Evolutionary conservation across 2,797 vertebrate species (phyloP).

Genomic region (Sebastes glaucus): DNA sequence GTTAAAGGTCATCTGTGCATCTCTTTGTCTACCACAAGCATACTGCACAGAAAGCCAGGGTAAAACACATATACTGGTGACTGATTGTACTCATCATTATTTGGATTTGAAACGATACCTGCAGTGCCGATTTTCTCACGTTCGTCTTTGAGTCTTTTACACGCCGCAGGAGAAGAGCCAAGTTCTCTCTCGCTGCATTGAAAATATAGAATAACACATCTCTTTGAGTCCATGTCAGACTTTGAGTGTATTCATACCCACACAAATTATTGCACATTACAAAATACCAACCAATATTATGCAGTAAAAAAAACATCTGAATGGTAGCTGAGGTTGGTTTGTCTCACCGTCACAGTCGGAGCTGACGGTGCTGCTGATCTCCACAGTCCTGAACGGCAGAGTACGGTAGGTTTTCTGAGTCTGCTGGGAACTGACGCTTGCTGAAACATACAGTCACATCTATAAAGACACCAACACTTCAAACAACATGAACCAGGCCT

Average conservation of each 20-base stretch:
- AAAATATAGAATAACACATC: not conserved
- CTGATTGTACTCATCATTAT: not conserved
- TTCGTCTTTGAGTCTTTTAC: conserved; percentile 87
- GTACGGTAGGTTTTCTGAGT: conserved; percentile 72
- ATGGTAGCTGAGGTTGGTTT: not conserved
- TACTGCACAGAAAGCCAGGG: not conserved
- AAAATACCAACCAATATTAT: not conserved
- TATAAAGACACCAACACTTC: not conserved
- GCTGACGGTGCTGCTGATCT: conserved; percentile 65
- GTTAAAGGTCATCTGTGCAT: not conserved
- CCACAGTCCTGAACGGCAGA: conserved; percentile 81
- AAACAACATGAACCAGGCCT: not conserved
- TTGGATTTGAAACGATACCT: conserved; percentile 80
- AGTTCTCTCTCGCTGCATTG: conserved; percentile 81
- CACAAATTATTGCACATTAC: not conserved
- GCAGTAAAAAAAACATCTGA: not conserved
- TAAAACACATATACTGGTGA: not conserved
- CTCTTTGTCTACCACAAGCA: not conserved
- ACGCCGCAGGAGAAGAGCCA: conserved; percentile 85
- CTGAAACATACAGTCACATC: conserved; percentile 48
- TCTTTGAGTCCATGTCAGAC: not conserved
- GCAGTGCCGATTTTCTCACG: conserved; percentile 92
- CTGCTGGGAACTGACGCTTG: conserved; percentile 23
- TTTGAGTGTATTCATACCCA: not conserved
- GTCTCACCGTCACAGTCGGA: conserved; percentile 76